These are phyloP conservation scores for Samia ricini DNA, from an alignment of 1,140 invertebrate species.

Conservation along the genomic window DNA sequence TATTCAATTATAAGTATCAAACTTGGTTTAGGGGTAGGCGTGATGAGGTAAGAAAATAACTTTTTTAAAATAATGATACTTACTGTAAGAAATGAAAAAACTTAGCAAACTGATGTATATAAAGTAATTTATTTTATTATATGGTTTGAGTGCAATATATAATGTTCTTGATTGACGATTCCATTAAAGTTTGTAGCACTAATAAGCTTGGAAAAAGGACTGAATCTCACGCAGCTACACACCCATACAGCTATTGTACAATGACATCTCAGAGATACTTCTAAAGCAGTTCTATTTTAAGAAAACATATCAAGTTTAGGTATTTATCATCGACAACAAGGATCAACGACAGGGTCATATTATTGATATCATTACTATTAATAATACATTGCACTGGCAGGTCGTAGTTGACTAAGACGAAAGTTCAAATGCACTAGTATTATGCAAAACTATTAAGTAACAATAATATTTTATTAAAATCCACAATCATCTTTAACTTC, in stretches of 20 bases:
- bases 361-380: conserved; percentile 21
- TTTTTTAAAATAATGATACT: too few relatives aligned
- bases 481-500: neutral
- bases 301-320: neutral
- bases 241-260: neutral
- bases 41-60: too few relatives aligned
- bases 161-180: neutral
- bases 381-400: conserved; percentile 7
- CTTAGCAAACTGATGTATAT: too few relatives aligned
- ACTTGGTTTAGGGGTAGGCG: too few relatives aligned
- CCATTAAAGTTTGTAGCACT: neutral
- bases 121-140: too few relatives aligned
- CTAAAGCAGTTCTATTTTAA: neutral
- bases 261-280: neutral
- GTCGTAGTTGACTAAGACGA: conserved; percentile 1
- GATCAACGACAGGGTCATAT: conserved; percentile 20
- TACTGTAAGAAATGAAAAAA: too few relatives aligned
- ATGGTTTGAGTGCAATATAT: too few relatives aligned
- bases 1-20: too few relatives aligned
- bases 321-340: neutral
- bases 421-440: neutral
- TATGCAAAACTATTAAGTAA: neutral
- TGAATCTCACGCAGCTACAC: neutral
- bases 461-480: neutral
- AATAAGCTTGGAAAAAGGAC: neutral